Percentiles rank a stretch among this genome's conserved stretches.
Evolutionary conservation across 23 tunicate genomes (phyloP).

Genomic region (Aplidium turbinatum): DNA sequence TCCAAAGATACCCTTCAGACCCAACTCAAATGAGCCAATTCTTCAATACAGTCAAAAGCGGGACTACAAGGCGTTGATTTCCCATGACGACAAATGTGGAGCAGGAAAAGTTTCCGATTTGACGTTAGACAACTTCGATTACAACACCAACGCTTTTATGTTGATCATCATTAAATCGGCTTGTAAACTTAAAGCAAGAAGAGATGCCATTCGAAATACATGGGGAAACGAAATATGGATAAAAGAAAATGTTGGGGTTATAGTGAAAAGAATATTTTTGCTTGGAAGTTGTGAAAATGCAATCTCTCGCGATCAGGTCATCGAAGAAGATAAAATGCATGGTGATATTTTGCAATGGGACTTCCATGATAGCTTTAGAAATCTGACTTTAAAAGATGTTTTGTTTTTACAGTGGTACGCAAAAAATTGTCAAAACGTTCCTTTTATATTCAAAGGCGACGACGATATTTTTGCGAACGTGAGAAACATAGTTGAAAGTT

Average conservation of each 20-base stretch:
- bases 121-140: conserved; percentile 37
- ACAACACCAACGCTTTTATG: conserved; percentile 48
- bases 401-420: conserved; percentile 82
- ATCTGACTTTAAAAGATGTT: conserved; percentile 77
- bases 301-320: not conserved
- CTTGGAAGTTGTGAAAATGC: conserved; percentile 53
- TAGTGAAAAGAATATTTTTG: conserved; percentile 45
- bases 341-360: conserved; percentile 83
- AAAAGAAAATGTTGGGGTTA: conserved; percentile 31
- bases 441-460: conserved; percentile 82
- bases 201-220: conserved; percentile 61
- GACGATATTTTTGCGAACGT: conserved; percentile 80
- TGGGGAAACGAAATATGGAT: conserved; percentile 72
- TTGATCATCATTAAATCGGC: conserved; percentile 68
- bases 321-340: conserved; percentile 32
- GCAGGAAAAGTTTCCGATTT: not conserved
- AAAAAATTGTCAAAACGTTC: conserved; percentile 52
- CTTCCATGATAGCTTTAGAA: conserved; percentile 72
- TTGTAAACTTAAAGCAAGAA: conserved; percentile 40
- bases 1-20: conserved; percentile 28
- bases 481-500: conserved; percentile 60
- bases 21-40: conserved; percentile 41
- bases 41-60: conserved; percentile 68
- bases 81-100: conserved; percentile 49
- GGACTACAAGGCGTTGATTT: conserved; percentile 45